Conservation (phyloP, 2,888 invertebrate genomes). For the Agriopis aurantiaria region DNA sequence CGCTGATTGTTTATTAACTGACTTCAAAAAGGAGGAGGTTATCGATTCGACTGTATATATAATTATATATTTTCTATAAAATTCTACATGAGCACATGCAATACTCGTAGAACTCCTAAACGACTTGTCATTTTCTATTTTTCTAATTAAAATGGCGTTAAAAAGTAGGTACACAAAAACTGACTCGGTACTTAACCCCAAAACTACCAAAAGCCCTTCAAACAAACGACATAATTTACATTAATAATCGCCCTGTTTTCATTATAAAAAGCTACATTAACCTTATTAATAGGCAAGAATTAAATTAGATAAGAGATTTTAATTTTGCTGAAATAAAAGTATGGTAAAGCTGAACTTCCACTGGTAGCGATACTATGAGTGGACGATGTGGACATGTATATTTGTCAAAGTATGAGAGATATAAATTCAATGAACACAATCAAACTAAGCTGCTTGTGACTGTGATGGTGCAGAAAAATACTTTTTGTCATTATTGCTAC, state of each 20-base stretch:
- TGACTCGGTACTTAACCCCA: slow-evolving; percentile 16
- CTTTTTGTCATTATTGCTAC: no score
- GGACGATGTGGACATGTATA: no score
- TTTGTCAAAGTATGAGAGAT: no score
- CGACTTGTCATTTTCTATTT: neutral
- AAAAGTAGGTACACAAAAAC: neutral
- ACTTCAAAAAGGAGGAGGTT: no score
- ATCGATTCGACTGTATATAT: no score
- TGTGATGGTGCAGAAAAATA: no score
- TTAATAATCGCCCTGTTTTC: slow-evolving; percentile 56
- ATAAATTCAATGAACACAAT: neutral
- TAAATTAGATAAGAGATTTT: slow-evolving; percentile 56
- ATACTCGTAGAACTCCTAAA: no score
- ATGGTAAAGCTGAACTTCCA: slow-evolving; percentile 9
- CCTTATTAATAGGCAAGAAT: slow-evolving; percentile 58
- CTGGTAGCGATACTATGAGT: slow-evolving; percentile 10
- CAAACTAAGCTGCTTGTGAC: no score
- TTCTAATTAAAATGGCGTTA: neutral
- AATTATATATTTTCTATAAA: no score
- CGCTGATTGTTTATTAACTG: no score
- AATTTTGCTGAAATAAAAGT: slow-evolving; percentile 54
- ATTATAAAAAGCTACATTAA: slow-evolving; percentile 55
- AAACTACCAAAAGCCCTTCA: slow-evolving; percentile 38
- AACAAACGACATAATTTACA: slow-evolving; percentile 53
- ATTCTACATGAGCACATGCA: no score